These are phyloP conservation scores for Pipistrellus pipistrellus DNA, from an alignment of 2,797 vertebrate genomes.

Conservation along the genomic window DNA sequence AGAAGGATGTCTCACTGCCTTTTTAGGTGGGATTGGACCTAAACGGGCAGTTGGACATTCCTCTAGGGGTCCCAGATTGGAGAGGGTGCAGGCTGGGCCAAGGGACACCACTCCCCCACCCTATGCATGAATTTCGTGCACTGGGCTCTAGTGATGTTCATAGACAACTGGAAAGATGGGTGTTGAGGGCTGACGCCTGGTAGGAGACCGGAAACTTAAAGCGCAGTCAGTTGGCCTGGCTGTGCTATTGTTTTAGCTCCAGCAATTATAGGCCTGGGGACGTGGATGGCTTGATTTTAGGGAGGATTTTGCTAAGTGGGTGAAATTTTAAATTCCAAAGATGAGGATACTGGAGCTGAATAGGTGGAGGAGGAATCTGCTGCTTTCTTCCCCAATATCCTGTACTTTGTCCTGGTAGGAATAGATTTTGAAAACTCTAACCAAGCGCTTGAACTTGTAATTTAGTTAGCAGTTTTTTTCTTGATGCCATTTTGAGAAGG, in stretches of 20 bases:
- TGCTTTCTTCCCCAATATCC: background rate
- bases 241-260: background rate
- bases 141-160: no score
- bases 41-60: no score
- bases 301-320: background rate
- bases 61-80: no score
- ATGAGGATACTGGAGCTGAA: background rate
- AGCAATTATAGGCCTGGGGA: background rate
- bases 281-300: background rate
- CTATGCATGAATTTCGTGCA: no score
- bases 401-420: background rate
- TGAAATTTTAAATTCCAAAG: constrained; percentile 1
- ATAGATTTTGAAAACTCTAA: background rate
- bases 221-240: no score
- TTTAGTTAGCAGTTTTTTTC: background rate
- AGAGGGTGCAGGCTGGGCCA: no score
- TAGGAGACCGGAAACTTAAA: background rate
- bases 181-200: background rate
- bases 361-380: background rate
- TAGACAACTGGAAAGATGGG: no score
- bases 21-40: no score
- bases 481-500: background rate
- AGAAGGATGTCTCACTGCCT: no score
- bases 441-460: background rate
- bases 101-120: no score